Conservation (phyloP, 2,113 vertebrate genomes). For the Benitochromis conjunctus region DNA sequence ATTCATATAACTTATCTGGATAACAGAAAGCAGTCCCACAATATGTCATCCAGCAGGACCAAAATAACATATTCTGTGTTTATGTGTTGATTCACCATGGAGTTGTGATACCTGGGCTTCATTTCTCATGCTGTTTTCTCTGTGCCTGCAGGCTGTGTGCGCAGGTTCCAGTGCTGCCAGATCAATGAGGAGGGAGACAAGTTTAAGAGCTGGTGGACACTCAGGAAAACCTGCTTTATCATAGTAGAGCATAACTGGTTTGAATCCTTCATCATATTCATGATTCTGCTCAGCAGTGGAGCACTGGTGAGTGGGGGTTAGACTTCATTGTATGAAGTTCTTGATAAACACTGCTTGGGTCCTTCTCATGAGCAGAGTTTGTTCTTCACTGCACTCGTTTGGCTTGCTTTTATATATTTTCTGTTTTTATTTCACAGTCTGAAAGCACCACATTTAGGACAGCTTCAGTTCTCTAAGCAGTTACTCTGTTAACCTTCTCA, state of each 20-base stretch:
- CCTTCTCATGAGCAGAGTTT: not conserved
- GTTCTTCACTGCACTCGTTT: not conserved
- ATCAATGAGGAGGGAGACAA: conserved; percentile 82
- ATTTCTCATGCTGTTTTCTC: not conserved
- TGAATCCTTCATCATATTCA: conserved; percentile 98
- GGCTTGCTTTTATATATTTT: not conserved
- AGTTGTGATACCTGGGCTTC: not conserved
- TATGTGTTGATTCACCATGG: not conserved
- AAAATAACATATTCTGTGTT: not conserved
- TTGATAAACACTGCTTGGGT: not conserved
- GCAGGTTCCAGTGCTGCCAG: conserved; percentile 92
- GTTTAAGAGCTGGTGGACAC: conserved; percentile 92
- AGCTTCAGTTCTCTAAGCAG: not conserved
- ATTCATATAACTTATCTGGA: not conserved
- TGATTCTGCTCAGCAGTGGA: conserved; percentile 98
- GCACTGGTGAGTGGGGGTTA: conserved; percentile 82
- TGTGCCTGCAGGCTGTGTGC: conserved; percentile 81
- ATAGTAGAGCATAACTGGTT: conserved; percentile 99
- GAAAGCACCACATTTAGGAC: not conserved
- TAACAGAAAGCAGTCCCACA: not conserved
- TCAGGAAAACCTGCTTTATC: conserved; percentile 95
- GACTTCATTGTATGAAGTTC: not conserved
- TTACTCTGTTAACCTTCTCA: not conserved
- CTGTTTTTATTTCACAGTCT: not conserved
- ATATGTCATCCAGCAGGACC: not conserved